Percentiles rank a stretch among this genome's conserved stretches.
Evolutionary conservation across 2,797 vertebrate species (phyloP).

Genomic region (Bryconaethiops microstoma): DNA sequence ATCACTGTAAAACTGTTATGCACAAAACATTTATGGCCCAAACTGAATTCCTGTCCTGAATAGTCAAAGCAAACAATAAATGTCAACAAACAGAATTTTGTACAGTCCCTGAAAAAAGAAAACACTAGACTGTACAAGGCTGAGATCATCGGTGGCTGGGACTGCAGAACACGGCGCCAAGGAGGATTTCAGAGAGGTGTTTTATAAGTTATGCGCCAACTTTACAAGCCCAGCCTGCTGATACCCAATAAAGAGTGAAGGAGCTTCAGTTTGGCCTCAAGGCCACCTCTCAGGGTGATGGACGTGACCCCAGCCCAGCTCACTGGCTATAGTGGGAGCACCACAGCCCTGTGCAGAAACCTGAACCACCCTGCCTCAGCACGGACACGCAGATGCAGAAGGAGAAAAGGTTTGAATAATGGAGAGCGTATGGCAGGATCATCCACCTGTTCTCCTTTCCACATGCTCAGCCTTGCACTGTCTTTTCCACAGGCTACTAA

Average conservation of each 20-base stretch:
- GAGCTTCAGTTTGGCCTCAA: neutral
- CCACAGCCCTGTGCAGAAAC: neutral
- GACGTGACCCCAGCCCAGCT: neutral
- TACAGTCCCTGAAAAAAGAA: neutral
- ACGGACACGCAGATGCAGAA: neutral
- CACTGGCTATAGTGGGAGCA: neutral
- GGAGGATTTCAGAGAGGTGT: neutral
- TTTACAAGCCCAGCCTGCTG: neutral
- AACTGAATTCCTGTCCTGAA: too few species aligned
- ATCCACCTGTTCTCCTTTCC: slow-evolving; percentile 25
- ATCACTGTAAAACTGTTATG: too few species aligned
- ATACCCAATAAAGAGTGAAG: neutral
- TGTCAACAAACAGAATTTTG: neutral
- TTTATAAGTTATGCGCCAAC: neutral
- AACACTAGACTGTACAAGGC: neutral
- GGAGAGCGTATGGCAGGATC: neutral
- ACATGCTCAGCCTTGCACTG: neutral
- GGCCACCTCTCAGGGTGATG: neutral
- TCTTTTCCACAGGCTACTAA: slow-evolving; percentile 2
- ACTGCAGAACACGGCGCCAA: neutral
- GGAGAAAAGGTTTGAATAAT: slow-evolving; percentile 12
- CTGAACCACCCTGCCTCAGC: neutral
- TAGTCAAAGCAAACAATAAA: neutral
- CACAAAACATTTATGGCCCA: too few species aligned
- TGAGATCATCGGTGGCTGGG: neutral